These are phyloP conservation scores for Gambusia holbrooki DNA, from an alignment of 2,113 vertebrate species.

Conservation along the genomic window DNA sequence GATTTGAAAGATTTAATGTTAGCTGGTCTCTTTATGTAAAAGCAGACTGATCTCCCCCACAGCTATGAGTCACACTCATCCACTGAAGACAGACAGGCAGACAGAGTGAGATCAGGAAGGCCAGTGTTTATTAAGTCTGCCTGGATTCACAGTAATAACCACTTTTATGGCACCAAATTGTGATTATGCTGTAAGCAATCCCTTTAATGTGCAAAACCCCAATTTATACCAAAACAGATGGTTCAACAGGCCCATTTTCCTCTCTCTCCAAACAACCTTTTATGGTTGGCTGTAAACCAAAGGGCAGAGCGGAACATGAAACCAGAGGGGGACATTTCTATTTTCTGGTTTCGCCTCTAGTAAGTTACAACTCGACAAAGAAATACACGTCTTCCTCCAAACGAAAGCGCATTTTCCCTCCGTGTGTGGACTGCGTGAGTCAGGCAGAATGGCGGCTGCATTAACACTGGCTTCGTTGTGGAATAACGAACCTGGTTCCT, in stretches of 20 bases:
- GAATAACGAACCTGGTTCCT: constrained; percentile 38
- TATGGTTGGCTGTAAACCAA: constrained; percentile 47
- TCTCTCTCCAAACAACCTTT: constrained; percentile 12
- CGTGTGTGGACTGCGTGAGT: no score
- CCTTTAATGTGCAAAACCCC: background rate
- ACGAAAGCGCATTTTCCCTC: background rate
- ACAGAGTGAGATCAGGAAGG: background rate
- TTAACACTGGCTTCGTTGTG: constrained; percentile 24
- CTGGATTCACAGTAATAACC: background rate
- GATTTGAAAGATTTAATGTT: background rate
- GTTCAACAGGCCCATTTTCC: background rate
- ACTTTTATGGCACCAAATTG: no score
- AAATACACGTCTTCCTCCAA: background rate
- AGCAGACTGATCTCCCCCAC: constrained; percentile 21
- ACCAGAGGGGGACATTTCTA: constrained; percentile 40
- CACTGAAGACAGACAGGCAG: constrained; percentile 7
- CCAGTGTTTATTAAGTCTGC: background rate
- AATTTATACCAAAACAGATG: background rate
- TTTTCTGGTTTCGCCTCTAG: constrained; percentile 49
- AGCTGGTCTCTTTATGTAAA: constrained; percentile 1
- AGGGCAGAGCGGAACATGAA: constrained; percentile 44
- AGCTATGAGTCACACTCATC: constrained; percentile 45
- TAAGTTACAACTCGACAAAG: constrained; percentile 1
- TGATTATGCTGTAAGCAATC: background rate
- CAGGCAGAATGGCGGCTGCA: constrained; percentile 44